Base-by-base conservation (phyloP, 1,140 invertebrate genomes). In the Hyphantria cunea region DNA sequence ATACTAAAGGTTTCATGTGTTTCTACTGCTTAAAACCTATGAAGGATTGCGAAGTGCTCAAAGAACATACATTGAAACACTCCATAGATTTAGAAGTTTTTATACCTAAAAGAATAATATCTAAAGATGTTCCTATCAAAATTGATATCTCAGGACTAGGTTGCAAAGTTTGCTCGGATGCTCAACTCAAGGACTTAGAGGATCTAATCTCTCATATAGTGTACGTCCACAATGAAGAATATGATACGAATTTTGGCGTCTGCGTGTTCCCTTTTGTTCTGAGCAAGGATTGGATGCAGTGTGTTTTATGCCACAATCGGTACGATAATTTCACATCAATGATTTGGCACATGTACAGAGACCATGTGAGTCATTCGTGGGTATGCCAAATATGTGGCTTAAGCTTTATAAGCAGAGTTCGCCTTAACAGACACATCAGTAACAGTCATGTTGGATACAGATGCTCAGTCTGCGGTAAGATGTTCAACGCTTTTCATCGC, bases 91-190 rank as follows among this genome's bases (percentile, higher is more conserved):
- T 84, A 6, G 66, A 70, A 0, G 33, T 17, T 6, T 81, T 82
- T 48, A 69, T 82, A 17, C 62, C 70, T 0, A 71, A 80, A 48
- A 72, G 48, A 15, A 76, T 85, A 6, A 72, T 81, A 33, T 66
- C 75, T 1, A 85, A 83, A 76, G 76, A 83, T 65, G 32, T 85
- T 10, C 82, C 80, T 13, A 61, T 85, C 0, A 85, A 85, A 67
- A 65, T 84, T 17, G 80, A 86, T 48, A 51, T 84, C 2, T 48
- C 50, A 0, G 42, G 74, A 0, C 13, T 86, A 2, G 41, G 45
- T 15, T 86, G 81, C 58, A 82, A 77, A 52, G 10, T 51, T 3
- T 84, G 81, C 37, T 33, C 58, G 0, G 44, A 54, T 8, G 45
- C 44, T 12, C 17, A 48, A 0, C 12, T 80, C 3, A 31, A 32